Base-by-base conservation (phyloP, 2,888 invertebrate genomes). In the Trichogramma dendrolimi region DNA sequence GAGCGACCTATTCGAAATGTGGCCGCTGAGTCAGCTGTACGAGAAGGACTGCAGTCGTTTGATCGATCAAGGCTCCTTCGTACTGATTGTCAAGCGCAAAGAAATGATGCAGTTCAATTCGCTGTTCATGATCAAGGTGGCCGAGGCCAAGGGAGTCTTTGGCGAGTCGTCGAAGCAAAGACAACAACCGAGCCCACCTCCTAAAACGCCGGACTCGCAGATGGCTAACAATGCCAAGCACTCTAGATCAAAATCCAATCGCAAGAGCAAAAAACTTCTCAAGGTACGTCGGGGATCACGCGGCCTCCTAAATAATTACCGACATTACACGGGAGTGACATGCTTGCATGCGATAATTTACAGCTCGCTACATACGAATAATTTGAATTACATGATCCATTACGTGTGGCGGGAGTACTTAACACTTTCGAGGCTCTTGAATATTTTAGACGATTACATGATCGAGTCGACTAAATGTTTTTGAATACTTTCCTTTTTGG, bases 111-210 rank as follows among this genome's bases (percentile, higher is more conserved):
- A 87, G 49, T 83, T 92, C 71, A 89, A 92, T 77, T 90, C 91
- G 5, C 88, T 91, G 76, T 91, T 88, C 75, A 89, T 92, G 85
- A 92, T 92, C 69, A 85, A 88, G 71, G 89, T 91, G 80, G 92
- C 92, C 4, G 92, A 92, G 78, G 84, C 86, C 48, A 84, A 91
- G 63, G 91, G 92, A 0, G 78, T 92, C 66, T 92, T 92, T 75
- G 91, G 88, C 3, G 82, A 80, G 50, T 67, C 72, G 0, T 68
- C 71, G 4, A 73, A 70, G 10, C 68, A 67, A 39, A 27, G 27
- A 27, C 27, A 27, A 27, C 27, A 27, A 27, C 27, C 27, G 27
- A 27, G 27, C 27, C 69, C 73, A 4, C 78, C 80, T 55, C 77
- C 80, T 2, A 43, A 57, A 38, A 48, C 50, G n/a, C 58, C 27